These are phyloP conservation scores for Theodoxus fluviatilis DNA, from an alignment of 2,888 invertebrate genomes.

Conservation along the genomic window DNA sequence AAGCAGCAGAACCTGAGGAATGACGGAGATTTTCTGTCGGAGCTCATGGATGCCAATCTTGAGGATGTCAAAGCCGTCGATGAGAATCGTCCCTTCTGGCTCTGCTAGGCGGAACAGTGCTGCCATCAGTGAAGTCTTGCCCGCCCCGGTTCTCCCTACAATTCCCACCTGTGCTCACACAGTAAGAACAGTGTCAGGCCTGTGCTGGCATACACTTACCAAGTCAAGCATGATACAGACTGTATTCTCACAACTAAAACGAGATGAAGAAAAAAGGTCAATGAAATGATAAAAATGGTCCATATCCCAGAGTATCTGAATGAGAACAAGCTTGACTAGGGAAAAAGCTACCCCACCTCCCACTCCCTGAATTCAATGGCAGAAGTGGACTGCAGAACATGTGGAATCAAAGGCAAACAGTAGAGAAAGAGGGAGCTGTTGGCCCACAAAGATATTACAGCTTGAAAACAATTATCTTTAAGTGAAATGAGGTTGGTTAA, in stretches of 20 bases:
- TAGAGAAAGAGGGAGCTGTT: no score
- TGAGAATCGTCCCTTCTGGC: constrained; percentile 79
- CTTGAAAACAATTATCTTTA: no score
- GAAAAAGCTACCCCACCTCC: no score
- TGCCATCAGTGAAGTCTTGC: constrained; percentile 74
- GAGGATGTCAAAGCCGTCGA: constrained; percentile 75
- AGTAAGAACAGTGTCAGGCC: not conserved
- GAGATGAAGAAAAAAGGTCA: not conserved
- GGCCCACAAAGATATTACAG: no score
- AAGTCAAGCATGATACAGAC: not conserved
- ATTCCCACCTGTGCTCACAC: constrained; percentile 72
- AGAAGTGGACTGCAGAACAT: no score
- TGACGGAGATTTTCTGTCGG: constrained; percentile 83
- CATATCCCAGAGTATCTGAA: no score
- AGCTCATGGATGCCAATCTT: constrained; percentile 78
- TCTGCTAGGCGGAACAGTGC: constrained; percentile 82
- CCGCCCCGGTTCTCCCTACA: constrained; percentile 67
- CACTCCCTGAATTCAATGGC: no score
- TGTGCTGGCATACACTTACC: not conserved
- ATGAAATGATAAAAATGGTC: no score
- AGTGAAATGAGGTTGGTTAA: no score
- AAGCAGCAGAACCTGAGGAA: constrained; percentile 83
- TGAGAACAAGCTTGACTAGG: no score
- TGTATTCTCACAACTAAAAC: not conserved
- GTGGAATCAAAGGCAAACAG: no score